phyloP scores from a whole-genome alignment of 2,797 vertebrate species.

The Myotis daubentonii region DNA sequence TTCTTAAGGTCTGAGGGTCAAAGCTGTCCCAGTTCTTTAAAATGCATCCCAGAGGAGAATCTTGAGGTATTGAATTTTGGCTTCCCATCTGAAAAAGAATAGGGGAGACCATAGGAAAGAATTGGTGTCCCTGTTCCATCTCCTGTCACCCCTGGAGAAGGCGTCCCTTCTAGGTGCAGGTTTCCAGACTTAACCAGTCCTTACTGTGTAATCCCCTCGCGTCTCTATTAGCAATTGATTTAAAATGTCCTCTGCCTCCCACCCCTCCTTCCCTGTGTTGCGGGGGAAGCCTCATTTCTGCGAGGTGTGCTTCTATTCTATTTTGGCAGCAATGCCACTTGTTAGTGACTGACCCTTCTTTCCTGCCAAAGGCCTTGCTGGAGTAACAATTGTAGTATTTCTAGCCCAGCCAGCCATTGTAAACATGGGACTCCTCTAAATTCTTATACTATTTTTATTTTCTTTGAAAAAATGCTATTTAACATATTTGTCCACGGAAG shows the following conservation, averaged over 20 bases:
- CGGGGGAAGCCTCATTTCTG: neutral
- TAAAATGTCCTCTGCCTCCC: neutral
- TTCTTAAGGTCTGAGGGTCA: no score
- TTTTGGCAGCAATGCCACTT: neutral
- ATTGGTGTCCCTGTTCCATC: neutral
- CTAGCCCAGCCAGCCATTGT: neutral
- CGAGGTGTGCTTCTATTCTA: neutral
- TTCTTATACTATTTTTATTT: neutral
- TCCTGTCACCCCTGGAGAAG: neutral
- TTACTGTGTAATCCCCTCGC: neutral
- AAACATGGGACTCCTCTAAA: neutral
- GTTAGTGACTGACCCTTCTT: neutral
- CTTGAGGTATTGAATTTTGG: no score
- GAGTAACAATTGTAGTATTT: neutral
- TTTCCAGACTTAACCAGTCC: neutral
- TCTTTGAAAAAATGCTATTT: neutral
- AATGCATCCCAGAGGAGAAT: no score
- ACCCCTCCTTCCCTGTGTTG: neutral
- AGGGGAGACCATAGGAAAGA: no score
- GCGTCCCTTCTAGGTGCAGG: neutral
- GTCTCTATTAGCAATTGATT: neutral
- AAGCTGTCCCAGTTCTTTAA: no score
- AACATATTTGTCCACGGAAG: neutral
- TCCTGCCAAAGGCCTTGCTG: neutral
- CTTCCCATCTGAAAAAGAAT: no score